Conservation (phyloP, 2,888 invertebrate species). For the Himalopsyche anomala region DNA sequence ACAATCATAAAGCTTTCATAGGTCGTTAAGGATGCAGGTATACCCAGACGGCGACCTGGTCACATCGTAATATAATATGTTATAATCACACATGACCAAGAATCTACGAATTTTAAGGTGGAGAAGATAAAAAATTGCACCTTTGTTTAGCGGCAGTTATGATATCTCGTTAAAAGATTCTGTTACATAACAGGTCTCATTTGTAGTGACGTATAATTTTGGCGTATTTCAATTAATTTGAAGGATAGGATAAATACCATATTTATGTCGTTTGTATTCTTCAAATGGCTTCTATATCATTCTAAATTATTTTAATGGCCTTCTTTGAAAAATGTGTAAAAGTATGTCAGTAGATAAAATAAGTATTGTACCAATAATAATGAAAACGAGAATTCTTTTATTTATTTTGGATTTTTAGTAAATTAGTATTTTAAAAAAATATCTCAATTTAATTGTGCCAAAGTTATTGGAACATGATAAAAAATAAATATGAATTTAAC, state of each 20-base stretch:
- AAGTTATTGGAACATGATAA: too few species aligned
- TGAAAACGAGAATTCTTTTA: too few species aligned
- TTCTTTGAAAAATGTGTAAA: too few species aligned
- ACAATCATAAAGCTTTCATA: slow-evolving; percentile 58
- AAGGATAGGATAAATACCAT: slow-evolving; percentile 2
- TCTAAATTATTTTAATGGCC: too few species aligned
- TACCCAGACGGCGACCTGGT: slow-evolving; percentile 44
- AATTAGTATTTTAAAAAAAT: too few species aligned
- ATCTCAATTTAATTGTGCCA: too few species aligned
- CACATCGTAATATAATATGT: slow-evolving; percentile 4
- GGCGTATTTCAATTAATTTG: slow-evolving; percentile 39
- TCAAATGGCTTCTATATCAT: not conserved
- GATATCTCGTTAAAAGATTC: slow-evolving; percentile 18
- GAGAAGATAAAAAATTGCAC: not conserved
- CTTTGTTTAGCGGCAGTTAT: not conserved
- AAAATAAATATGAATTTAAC: too few species aligned
- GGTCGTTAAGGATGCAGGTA: slow-evolving; percentile 57
- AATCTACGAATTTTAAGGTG: slow-evolving; percentile 3
- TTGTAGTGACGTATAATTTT: slow-evolving; percentile 7
- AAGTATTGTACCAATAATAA: too few species aligned
- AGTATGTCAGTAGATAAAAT: too few species aligned
- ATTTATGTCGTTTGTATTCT: slow-evolving; percentile 17
- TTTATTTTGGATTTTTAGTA: too few species aligned
- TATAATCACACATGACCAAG: not conserved
- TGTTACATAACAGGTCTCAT: not conserved